Evolutionary conservation across 1,140 invertebrate genomes (phyloP).

Genomic region (Drosophila bocqueti): DNA sequence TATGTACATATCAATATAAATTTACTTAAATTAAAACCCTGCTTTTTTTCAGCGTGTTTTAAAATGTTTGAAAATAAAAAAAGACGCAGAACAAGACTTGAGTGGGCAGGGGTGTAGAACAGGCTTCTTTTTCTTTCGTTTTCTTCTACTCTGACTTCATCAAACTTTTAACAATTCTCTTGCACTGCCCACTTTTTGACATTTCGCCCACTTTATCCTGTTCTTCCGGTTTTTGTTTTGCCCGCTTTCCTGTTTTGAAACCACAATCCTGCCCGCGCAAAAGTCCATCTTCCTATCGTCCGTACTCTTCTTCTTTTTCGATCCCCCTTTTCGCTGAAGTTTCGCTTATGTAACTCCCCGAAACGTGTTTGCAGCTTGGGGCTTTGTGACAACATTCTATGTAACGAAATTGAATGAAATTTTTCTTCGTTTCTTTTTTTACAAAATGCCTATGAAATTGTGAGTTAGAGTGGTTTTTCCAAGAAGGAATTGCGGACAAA

Average conservation of each 20-base stretch:
- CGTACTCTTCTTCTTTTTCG: neutral
- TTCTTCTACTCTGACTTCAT: slow-evolving; percentile 13
- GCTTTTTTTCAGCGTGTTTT: neutral
- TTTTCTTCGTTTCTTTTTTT: slow-evolving; percentile 25
- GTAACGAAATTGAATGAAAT: slow-evolving; percentile 67
- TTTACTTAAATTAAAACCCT: neutral
- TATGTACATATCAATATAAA: neutral
- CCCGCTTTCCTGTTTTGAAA: slow-evolving; percentile 78
- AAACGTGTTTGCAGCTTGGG: slow-evolving; percentile 70
- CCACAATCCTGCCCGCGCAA: slow-evolving; percentile 71
- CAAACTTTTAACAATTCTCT: slow-evolving; percentile 31
- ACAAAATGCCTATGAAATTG: neutral
- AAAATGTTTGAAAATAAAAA: neutral
- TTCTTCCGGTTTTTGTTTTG: slow-evolving; percentile 84
- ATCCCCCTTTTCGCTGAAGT: slow-evolving; percentile 1
- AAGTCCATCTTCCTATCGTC: slow-evolving; percentile 15
- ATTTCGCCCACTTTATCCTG: slow-evolving; percentile 83
- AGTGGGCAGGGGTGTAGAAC: slow-evolving; percentile 57
- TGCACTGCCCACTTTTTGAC: slow-evolving; percentile 71
- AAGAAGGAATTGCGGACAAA: neutral
- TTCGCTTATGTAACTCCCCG: slow-evolving; percentile 71
- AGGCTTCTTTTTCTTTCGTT: slow-evolving; percentile 32
- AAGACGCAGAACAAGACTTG: slow-evolving; percentile 16
- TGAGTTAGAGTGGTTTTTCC: neutral
- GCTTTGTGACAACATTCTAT: slow-evolving; percentile 72